Evolutionary conservation across 2,797 vertebrate genomes (phyloP), one percentile per base, ranked within the genome.

Genomic region (Hoplostethus atlanticus): DNA sequence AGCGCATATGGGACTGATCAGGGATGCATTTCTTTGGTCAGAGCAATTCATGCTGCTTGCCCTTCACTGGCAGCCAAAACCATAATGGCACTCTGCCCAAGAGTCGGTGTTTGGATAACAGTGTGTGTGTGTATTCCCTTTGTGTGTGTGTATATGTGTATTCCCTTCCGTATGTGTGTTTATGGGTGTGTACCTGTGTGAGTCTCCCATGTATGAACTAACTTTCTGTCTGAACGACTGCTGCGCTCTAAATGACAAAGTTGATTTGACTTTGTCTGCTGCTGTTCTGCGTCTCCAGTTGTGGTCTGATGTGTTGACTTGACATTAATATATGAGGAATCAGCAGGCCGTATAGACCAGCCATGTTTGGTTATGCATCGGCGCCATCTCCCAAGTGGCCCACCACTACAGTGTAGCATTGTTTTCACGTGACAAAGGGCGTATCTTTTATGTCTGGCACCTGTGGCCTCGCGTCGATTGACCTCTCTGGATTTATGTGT

Each of bases 1-100:
- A 69, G 86, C 84, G 60, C 93, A 95, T 94, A 90, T 94, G 94
- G 93, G 87, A 93, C 80, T 92, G 91, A 95, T 95, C 92, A 94
- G 64, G 80, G 84, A 75, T 85, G 85, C 92, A 93, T 93, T 93
- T 94, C 90, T 94, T 91, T 93, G 93, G 93, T 94, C 85, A 87
- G 84, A 89, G 92, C 87, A 89, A 93, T 94, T 94, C 92, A 92
- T 92, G 91, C 89, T 90, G 90, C 90, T 93, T 93, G 91, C 92
- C 91, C 88, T 93, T 91, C 88, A 89, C 90, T 93, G 92, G 90
- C 91, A 93, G 92, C 89, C 91, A 91, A 91, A 91, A 84, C 84
- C 89, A 88, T 84, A 76, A 88, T 89, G 90, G 88, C 87, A 10
- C 80, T 76, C 60, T 84, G 89, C 91, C 90, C 85, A 63, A 89